A percentile compares a stretch with the other conserved stretches of the same genome.
Evolutionary conservation across 2,888 invertebrate genomes (phyloP).

Genomic region (Lasioglossum figueresi): DNA sequence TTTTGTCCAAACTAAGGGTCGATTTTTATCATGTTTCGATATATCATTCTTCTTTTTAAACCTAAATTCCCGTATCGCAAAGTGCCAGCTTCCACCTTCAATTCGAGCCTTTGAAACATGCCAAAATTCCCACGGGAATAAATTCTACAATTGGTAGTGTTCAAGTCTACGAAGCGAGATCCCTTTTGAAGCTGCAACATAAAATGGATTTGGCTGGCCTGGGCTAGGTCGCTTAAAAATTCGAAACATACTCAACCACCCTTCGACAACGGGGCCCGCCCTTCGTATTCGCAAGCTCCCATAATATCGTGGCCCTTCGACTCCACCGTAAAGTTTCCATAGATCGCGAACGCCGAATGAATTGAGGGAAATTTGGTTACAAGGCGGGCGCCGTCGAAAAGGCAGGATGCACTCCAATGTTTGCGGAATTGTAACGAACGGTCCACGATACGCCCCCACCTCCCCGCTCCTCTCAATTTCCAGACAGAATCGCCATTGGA

Average conservation of each 20-base stretch:
- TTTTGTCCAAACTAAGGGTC: background rate
- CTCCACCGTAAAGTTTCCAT: slow-evolving; percentile 42
- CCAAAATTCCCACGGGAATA: background rate
- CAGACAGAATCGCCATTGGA: background rate
- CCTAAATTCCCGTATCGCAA: background rate
- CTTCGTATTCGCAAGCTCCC: background rate
- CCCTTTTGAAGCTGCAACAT: background rate
- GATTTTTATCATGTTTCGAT: background rate
- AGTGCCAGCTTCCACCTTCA: background rate
- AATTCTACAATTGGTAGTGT: background rate
- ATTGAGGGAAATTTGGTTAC: slow-evolving; percentile 33
- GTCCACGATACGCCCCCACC: background rate
- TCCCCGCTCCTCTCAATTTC: background rate
- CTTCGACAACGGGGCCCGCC: background rate
- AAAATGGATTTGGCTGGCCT: background rate
- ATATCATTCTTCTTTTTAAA: background rate
- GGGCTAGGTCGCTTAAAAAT: slow-evolving; percentile 5
- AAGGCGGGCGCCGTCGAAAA: slow-evolving; percentile 31
- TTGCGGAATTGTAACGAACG: slow-evolving; percentile 40
- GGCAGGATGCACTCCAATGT: slow-evolving; percentile 32
- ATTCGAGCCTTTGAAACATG: background rate
- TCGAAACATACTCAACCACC: background rate
- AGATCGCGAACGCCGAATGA: slow-evolving; percentile 27
- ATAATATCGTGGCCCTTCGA: slow-evolving; percentile 7
- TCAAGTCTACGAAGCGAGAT: background rate